Base-by-base conservation (phyloP, 2,797 vertebrate genomes). In the Gambusia yucatana region DNA sequence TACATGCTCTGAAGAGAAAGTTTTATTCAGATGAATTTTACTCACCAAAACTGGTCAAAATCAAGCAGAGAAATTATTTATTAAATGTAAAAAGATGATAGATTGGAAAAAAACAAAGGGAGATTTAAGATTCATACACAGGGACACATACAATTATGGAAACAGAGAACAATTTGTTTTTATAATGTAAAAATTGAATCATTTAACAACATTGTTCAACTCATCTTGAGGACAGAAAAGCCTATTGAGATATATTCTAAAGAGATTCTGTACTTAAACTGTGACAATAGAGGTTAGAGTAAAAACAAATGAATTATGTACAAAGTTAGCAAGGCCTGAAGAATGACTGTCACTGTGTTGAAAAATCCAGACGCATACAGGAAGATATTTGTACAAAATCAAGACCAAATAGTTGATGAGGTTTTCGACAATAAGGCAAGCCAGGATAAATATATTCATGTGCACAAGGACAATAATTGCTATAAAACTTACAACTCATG, bases 271-370 rank as follows among this genome's bases (percentile, higher is more conserved):
- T 11, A n/a, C 30, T 59, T 6, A 43, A 46, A 74, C 44, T 14
- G n/a, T 73, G 48, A 77, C 57, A 78, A 25, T 1, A 52, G 67
- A 41, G 2, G 20, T 28, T 36, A 6, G 6, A 75, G 33, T 47
- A 74, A 72, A 72, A 76, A 46, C 30, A 74, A 80, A 72, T 36
- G 28, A 0, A 6, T 86, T 28, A 84, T 85, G 75, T 77, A 89
- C 76, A 86, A 46, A 81, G 17, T 3, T 2, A 33, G 48, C 25
- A 73, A 81, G 63, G 61, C 17, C 65, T 30, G 70, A 76, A 9
- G 25, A 43, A 4, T 55, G 28, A 81, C 72, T 65, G 72, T 78
- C 46, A 57, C 69, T 41, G 46, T 75, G 39, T 33, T 30, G 22
- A 9, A 57, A 80, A 72, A 78, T 25, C 52, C n/a, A 77, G 7